A percentile compares a stretch with the other conserved stretches of the same genome.
phyloP scores from a whole-genome alignment of 92 coral and sea anemone species.

The Meandrina meandrites region DNA sequence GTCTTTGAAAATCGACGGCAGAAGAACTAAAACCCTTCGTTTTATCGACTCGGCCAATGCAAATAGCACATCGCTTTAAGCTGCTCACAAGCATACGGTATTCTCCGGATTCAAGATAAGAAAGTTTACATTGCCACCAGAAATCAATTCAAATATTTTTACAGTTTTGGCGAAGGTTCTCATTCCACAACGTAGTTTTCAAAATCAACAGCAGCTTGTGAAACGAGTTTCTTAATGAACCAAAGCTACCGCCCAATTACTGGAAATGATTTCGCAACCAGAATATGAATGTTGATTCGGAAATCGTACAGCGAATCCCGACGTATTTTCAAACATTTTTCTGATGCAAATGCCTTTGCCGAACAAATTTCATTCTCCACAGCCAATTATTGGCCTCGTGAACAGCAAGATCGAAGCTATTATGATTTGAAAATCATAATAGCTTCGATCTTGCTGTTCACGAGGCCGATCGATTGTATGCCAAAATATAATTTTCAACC shows the following conservation, averaged over 20 bases:
- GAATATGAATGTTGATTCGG: neutral
- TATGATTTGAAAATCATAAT: no score
- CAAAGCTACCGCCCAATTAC: neutral
- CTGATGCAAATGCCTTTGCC: neutral
- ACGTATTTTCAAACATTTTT: neutral
- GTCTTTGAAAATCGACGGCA: neutral
- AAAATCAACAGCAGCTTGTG: no score
- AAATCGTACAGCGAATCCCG: neutral
- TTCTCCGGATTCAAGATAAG: no score
- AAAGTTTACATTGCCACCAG: no score
- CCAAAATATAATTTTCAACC: neutral
- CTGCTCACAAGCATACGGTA: neutral
- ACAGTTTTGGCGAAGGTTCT: no score
- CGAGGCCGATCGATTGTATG: neutral
- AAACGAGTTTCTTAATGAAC: neutral
- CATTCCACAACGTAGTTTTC: no score
- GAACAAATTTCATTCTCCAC: no score
- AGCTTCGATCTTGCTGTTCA: neutral
- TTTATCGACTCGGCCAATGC: neutral
- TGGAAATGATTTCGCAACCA: neutral
- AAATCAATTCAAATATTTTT: no score
- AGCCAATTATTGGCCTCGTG: neutral
- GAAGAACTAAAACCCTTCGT: neutral
- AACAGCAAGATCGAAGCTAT: neutral
- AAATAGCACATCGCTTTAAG: neutral